phyloP scores from a whole-genome alignment of 2,113 vertebrate genomes.

The Notarius quadriscutis region DNA sequence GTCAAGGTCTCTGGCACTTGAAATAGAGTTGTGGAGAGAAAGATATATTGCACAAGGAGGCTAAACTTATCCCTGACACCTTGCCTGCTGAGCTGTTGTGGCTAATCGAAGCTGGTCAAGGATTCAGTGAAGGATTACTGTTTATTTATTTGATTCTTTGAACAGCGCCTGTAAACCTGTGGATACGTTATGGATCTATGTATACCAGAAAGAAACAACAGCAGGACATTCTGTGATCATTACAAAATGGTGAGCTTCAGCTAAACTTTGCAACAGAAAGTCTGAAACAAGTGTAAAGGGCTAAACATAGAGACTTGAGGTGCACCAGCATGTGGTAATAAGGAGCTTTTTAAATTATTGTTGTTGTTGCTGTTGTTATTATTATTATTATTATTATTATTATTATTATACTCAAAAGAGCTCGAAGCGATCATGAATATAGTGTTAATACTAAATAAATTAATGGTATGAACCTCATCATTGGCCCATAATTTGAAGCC shows the following conservation, averaged over 20 bases:
- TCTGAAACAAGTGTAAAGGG: background rate
- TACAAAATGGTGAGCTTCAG: constrained; percentile 85
- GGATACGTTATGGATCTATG: constrained; percentile 64
- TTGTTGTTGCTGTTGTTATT: no score
- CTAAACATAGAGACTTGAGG: constrained; percentile 1
- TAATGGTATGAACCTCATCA: background rate
- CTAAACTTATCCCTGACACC: constrained; percentile 77
- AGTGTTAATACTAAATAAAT: background rate
- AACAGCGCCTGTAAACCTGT: background rate
- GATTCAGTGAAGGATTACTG: background rate
- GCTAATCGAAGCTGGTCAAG: constrained; percentile 34
- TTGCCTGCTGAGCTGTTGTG: constrained; percentile 37
- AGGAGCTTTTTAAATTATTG: background rate
- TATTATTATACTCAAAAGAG: background rate
- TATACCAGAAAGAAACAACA: constrained; percentile 77
- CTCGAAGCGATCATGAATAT: background rate
- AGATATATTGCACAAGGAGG: constrained; percentile 46
- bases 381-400: background rate
- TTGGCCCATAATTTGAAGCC: background rate
- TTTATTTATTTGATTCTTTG: background rate
- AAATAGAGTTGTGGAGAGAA: constrained; percentile 10
- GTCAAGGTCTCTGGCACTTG: constrained; percentile 20
- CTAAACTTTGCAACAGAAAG: background rate
- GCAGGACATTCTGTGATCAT: constrained; percentile 80
- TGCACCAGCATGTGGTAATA: background rate